These are phyloP conservation scores for Neopipo cinnamomea DNA, from an alignment of 2,113 vertebrate genomes.

Conservation along the genomic window DNA sequence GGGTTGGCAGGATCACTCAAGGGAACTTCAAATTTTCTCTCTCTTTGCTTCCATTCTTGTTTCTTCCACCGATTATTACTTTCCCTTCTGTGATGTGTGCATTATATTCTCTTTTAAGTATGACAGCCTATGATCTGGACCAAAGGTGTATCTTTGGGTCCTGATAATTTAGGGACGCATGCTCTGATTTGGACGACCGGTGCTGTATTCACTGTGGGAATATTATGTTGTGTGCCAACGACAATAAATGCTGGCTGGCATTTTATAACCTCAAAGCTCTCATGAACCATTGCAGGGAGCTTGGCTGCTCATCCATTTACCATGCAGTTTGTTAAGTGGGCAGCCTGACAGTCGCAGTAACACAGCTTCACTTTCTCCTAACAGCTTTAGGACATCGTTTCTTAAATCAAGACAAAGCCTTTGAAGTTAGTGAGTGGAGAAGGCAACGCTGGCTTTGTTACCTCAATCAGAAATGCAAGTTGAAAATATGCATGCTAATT, in stretches of 20 bases:
- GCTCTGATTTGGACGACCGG: background rate
- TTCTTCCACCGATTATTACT: background rate
- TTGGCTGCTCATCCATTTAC: background rate
- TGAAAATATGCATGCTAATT: background rate
- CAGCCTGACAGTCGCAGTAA: background rate
- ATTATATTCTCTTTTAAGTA: background rate
- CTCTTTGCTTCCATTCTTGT: background rate
- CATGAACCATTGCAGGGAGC: background rate
- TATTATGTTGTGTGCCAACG: background rate
- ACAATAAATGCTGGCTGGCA: background rate
- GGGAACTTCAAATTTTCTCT: background rate
- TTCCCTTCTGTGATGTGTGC: background rate
- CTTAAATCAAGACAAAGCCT: constrained; percentile 34
- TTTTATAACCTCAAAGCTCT: background rate
- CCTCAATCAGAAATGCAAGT: constrained; percentile 15
- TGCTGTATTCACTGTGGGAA: background rate
- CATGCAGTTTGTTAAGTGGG: background rate
- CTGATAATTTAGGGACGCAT: background rate
- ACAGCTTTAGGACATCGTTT: background rate
- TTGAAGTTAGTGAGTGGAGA: constrained; percentile 9
- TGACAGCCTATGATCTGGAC: background rate
- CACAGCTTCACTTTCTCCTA: background rate
- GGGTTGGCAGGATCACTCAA: background rate
- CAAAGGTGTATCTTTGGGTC: background rate
- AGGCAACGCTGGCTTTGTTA: background rate